A percentile compares a stretch with the other conserved stretches of the same genome.
phyloP scores from a whole-genome alignment of 2,797 vertebrate species.

The Schizothorax lantsangensis region DNA sequence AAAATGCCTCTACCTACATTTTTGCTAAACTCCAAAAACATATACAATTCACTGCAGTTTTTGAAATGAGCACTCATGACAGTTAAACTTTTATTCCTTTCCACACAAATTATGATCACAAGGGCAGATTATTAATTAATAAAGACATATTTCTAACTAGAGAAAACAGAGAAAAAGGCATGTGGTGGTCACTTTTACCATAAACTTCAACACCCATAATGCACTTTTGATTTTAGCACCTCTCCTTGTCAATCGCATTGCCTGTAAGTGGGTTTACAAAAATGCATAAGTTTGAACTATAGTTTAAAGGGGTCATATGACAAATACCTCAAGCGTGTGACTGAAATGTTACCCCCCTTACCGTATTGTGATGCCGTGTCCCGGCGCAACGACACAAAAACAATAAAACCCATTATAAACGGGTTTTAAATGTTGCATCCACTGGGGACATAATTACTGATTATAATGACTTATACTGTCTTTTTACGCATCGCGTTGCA shows the following conservation, averaged over 20 bases:
- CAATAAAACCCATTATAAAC: too few relatives aligned
- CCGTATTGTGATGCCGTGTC: too few relatives aligned
- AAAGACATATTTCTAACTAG: neutral
- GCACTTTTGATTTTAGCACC: neutral
- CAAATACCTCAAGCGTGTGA: too few relatives aligned
- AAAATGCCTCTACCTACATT: neutral
- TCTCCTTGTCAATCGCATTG: neutral
- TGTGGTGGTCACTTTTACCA: neutral
- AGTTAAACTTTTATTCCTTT: neutral
- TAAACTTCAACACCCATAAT: neutral
- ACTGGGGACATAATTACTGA: too few relatives aligned
- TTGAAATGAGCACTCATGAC: neutral
- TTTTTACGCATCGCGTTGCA: too few relatives aligned
- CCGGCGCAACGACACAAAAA: too few relatives aligned
- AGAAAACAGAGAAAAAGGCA: too few relatives aligned
- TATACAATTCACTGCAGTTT: neutral
- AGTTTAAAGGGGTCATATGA: too few relatives aligned
- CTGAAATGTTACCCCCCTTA: too few relatives aligned
- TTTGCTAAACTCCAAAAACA: neutral
- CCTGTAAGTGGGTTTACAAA: neutral
- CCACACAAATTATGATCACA: neutral
- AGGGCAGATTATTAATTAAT: neutral
- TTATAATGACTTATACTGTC: too few relatives aligned
- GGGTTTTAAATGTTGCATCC: too few relatives aligned
- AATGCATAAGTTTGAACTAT: neutral